A percentile compares a stretch with the other conserved stretches of the same genome.
Evolutionary conservation across 2,888 invertebrate genomes (phyloP).

Genomic region (Dryobota labecula): DNA sequence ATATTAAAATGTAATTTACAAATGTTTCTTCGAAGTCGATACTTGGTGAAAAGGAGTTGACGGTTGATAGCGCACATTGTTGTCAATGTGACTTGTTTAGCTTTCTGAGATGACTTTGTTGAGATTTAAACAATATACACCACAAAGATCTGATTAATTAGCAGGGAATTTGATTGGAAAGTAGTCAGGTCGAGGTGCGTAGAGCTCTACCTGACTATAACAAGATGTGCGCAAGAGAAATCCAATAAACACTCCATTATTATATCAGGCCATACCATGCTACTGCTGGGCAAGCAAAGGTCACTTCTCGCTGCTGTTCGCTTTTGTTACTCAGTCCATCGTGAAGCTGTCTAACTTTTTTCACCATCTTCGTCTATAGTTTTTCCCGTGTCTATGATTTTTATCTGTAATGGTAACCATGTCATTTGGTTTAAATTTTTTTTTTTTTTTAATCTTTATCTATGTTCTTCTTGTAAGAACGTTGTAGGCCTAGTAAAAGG

Average conservation of each 20-base stretch:
- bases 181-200: not conserved
- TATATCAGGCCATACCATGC: not conserved
- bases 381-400: too few species aligned
- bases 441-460: too few species aligned
- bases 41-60: constrained; percentile 18
- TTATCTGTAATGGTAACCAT: too few species aligned
- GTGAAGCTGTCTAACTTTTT: not conserved
- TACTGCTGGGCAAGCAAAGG: not conserved
- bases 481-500: too few species aligned
- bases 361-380: not conserved
- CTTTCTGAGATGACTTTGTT: not conserved
- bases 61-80: constrained; percentile 23
- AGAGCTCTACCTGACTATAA: not conserved
- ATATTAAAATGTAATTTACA: constrained; percentile 36
- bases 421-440: too few species aligned
- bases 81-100: constrained; percentile 5
- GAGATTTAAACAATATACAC: not conserved
- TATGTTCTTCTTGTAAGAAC: too few species aligned
- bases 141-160: constrained; percentile 2
- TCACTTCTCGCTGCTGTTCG: not conserved
- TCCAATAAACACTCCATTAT: not conserved
- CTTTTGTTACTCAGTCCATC: not conserved
- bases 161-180: not conserved
- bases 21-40: constrained; percentile 40
- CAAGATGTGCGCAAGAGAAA: not conserved